A percentile compares a stretch with the other conserved stretches of the same genome.
Evolutionary conservation across 2,888 invertebrate species (phyloP).

Genomic region (Melipona bicolor): DNA sequence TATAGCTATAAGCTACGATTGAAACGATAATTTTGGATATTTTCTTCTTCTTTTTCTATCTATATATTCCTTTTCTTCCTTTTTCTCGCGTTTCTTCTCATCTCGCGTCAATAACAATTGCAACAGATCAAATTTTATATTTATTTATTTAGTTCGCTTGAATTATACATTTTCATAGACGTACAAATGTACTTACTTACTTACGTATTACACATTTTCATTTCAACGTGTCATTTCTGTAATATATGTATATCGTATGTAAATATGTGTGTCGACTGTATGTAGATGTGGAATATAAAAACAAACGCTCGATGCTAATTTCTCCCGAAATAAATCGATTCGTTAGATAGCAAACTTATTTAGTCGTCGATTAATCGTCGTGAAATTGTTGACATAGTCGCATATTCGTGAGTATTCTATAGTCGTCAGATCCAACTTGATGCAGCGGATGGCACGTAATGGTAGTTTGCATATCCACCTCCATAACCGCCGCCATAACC

Average conservation of each 20-base stretch:
- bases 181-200: too few relatives aligned
- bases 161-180: neutral
- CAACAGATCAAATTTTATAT: neutral
- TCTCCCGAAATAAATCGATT: neutral
- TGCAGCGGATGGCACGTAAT: neutral
- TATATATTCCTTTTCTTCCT: neutral
- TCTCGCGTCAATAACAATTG: neutral
- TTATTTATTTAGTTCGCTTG: neutral
- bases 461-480: conserved; percentile 18
- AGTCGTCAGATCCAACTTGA: neutral
- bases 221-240: too few relatives aligned
- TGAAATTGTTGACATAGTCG: neutral
- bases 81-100: too few relatives aligned
- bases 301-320: neutral
- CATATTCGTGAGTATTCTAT: neutral
- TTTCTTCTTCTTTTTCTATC: neutral
- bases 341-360: too few relatives aligned
- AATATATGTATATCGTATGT: too few relatives aligned
- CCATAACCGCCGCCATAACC: conserved; percentile 31
- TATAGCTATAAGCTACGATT: too few relatives aligned
- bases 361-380: neutral
- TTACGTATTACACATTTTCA: too few relatives aligned
- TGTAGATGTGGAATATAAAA: neutral
- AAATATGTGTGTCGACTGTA: too few relatives aligned
- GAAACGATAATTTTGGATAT: neutral